Evolutionary conservation across 2,797 vertebrate genomes (phyloP).

Genomic region (Centropyge bicolor): DNA sequence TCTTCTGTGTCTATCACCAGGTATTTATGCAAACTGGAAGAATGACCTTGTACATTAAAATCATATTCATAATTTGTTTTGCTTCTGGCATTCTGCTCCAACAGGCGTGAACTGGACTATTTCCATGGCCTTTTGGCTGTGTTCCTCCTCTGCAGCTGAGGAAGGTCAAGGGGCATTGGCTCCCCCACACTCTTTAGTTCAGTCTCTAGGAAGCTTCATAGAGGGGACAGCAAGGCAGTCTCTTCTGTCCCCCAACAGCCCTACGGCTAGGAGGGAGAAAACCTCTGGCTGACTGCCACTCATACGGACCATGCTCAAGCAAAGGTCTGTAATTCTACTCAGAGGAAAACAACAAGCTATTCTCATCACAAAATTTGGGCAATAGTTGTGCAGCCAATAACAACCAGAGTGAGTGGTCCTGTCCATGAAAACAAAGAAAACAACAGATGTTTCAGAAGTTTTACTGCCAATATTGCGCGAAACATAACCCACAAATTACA

Average conservation of each 20-base stretch:
- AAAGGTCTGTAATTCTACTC: constrained; percentile 15
- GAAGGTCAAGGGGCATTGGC: constrained; percentile 46
- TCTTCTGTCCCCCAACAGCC: constrained; percentile 1
- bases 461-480: neutral
- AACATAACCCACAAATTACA: neutral
- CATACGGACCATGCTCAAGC: neutral
- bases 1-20: neutral
- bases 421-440: constrained; percentile 9
- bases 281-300: constrained; percentile 1
- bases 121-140: constrained; percentile 45
- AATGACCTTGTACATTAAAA: neutral
- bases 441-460: neutral
- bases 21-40: neutral
- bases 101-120: constrained; percentile 11
- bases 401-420: neutral
- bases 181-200: constrained; percentile 34
- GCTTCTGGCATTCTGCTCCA: constrained; percentile 17
- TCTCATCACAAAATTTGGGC: neutral
- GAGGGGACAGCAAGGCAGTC: constrained; percentile 17
- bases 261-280: neutral
- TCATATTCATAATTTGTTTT: constrained; percentile 19
- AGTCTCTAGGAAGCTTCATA: constrained; percentile 59
- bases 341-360: constrained; percentile 26
- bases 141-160: constrained; percentile 48
- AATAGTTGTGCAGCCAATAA: constrained; percentile 9